A percentile compares a stretch with the other conserved stretches of the same genome.
Conservation (phyloP, 1,140 invertebrate genomes). For the Atta colombica region DNA sequence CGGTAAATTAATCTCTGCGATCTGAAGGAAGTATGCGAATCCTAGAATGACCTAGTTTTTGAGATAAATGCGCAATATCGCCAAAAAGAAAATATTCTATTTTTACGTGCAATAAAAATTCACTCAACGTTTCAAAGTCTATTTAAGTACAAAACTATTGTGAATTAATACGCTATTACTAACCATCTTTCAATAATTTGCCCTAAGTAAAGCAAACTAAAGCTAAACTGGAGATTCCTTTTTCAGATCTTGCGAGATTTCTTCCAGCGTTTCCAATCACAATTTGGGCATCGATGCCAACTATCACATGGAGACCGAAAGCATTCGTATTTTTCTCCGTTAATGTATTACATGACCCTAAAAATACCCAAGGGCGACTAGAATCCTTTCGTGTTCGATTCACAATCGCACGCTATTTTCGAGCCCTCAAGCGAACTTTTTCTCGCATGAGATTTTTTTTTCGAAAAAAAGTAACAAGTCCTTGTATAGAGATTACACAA, state of each 20-base stretch:
- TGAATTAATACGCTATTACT: neutral
- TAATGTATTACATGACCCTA: constrained; percentile 46
- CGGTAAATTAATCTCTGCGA: neutral
- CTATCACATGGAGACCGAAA: constrained; percentile 65
- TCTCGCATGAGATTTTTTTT: neutral
- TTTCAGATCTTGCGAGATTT: constrained; percentile 14
- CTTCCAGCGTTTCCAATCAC: constrained; percentile 34
- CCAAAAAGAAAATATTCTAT: constrained; percentile 17
- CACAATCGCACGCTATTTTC: neutral
- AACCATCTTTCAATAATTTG: constrained; percentile 7
- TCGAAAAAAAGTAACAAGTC: constrained; percentile 2
- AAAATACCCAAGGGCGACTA: constrained; percentile 70
- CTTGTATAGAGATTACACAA: constrained; percentile 41
- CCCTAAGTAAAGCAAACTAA: constrained; percentile 35
- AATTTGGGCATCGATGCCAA: constrained; percentile 22
- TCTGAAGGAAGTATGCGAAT: constrained; percentile 35
- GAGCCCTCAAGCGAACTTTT: neutral
- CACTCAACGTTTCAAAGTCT: neutral
- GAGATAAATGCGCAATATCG: constrained; percentile 25
- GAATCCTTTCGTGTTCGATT: constrained; percentile 60
- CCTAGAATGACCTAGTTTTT: constrained; percentile 18
- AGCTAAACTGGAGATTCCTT: constrained; percentile 36
- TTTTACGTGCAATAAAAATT: constrained; percentile 25
- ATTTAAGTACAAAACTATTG: constrained; percentile 63
- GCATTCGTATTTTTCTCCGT: constrained; percentile 48